Base-by-base conservation (phyloP, 2,113 vertebrate genomes). In the Elachura formosa region DNA sequence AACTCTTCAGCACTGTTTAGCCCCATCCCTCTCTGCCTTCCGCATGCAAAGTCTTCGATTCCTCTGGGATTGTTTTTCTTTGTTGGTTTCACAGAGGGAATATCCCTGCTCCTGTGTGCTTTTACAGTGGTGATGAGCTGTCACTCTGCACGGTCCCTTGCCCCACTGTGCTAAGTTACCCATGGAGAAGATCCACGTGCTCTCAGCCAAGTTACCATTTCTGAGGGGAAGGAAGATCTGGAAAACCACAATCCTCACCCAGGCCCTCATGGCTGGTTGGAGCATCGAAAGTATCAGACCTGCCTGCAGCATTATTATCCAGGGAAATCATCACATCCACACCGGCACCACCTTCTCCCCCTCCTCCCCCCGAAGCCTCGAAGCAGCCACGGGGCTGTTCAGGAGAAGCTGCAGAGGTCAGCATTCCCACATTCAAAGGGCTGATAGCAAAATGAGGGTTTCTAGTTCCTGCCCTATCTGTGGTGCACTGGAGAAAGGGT, bases 121-220 rank as follows among this genome's bases (percentile, higher is more conserved):
- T 76, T 78, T 24, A 31, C 28, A 31, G 17, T 1, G 14, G 22
- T 45, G 45, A n/a, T 66, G 49, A 81, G 1, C 43, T 40, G 25
- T 20, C 54, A 7, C 5, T 51, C 33, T 54, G 74, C 41, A 25
- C 5, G 5, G 18, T 43, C 54, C 24, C 25, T 41, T 71, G 31
- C 29, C 56, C 29, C 2, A 5, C n/a, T 10, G 1, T 52, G 17
- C 22, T 31, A 15, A 33, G 4, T n/a, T 83, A 45, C 43, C 12
- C 11, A 4, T 2, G 8, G 41, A 62, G 40, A 72, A 51, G 25
- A 72, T 33, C 10, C 64, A 11, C 1, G 0, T 3, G 1, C 12
- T 68, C 62, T 80, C 54, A 48, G 36, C 17, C 14, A 46, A 40
- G 28, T 73, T 41, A 41, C 20, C 1, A 1, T 45, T 86, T 54